phyloP scores from a whole-genome alignment of 2,113 vertebrate genomes.

The Dascyllus trimaculatus region DNA sequence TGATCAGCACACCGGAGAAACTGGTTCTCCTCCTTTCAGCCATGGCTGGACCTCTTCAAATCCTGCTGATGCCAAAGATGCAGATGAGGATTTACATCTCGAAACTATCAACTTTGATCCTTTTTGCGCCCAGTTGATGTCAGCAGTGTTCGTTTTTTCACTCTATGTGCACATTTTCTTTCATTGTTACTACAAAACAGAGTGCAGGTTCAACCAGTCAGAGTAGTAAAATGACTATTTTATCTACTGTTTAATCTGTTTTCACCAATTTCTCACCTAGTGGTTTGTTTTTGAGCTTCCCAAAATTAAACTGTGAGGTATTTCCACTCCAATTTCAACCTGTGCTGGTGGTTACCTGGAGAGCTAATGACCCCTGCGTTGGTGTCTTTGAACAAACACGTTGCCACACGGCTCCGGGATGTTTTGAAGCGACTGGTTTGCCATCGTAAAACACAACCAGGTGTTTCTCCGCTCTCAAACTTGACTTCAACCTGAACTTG shows the following conservation, averaged over 20 bases:
- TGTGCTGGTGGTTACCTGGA: background rate
- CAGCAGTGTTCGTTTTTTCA: too few species aligned
- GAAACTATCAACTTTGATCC: background rate
- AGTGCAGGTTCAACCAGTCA: background rate
- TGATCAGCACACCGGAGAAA: conserved; percentile 59
- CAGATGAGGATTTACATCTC: background rate
- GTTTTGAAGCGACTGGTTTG: background rate
- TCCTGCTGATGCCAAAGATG: conserved; percentile 28
- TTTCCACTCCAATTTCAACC: background rate
- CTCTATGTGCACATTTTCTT: background rate
- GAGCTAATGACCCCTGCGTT: conserved; percentile 1
- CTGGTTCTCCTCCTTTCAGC: conserved; percentile 54
- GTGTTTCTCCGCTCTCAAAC: conserved; percentile 27
- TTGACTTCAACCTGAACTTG: conserved; percentile 53
- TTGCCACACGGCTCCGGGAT: conserved; percentile 4
- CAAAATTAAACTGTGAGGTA: background rate
- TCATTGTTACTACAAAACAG: background rate
- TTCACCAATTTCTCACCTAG: background rate
- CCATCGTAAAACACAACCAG: conserved; percentile 48
- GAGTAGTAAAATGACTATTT: background rate
- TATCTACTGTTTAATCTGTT: background rate
- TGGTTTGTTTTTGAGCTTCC: too few species aligned
- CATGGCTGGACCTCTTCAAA: conserved; percentile 71
- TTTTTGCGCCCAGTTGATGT: too few species aligned
- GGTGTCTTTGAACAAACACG: conserved; percentile 34